phyloP scores from a whole-genome alignment of 2,113 vertebrate species.

The Corapipo altera region DNA sequence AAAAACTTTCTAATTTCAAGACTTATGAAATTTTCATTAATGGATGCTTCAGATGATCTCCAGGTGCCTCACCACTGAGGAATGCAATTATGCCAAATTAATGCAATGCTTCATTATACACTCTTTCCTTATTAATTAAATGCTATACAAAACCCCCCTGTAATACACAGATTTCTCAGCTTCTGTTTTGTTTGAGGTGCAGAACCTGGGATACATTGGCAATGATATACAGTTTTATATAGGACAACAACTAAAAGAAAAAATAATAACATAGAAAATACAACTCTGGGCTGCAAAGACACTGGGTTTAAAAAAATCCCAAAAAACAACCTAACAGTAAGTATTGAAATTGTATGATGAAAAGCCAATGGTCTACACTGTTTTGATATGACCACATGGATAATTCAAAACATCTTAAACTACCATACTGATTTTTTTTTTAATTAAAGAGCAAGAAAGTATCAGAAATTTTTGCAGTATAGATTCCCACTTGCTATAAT shows the following conservation, averaged over 20 bases:
- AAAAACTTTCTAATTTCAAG: background rate
- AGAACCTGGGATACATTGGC: background rate
- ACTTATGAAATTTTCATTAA: background rate
- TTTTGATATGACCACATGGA: background rate
- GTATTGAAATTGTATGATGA: background rate
- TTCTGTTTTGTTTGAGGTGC: background rate
- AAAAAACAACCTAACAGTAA: background rate
- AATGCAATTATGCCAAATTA: slow-evolving; percentile 23
- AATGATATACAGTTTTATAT: background rate
- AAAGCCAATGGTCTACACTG: background rate
- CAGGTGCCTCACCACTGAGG: background rate
- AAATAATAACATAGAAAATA: background rate
- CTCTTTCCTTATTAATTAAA: slow-evolving; percentile 25
- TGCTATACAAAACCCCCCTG: background rate
- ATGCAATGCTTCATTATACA: background rate
- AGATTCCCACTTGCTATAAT: background rate
- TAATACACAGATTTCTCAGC: background rate
- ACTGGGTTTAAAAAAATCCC: background rate
- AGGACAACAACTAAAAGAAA: background rate
- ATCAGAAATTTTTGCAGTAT: background rate
- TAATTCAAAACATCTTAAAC: background rate
- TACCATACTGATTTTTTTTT: background rate
- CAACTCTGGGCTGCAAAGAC: background rate
- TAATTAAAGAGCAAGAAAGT: background rate
- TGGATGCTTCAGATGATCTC: background rate